A percentile compares a stretch with the other conserved stretches of the same genome.
Evolutionary conservation across 64 coral and sea anemone genomes (phyloP).

Genomic region (Platygyra sinensis): DNA sequence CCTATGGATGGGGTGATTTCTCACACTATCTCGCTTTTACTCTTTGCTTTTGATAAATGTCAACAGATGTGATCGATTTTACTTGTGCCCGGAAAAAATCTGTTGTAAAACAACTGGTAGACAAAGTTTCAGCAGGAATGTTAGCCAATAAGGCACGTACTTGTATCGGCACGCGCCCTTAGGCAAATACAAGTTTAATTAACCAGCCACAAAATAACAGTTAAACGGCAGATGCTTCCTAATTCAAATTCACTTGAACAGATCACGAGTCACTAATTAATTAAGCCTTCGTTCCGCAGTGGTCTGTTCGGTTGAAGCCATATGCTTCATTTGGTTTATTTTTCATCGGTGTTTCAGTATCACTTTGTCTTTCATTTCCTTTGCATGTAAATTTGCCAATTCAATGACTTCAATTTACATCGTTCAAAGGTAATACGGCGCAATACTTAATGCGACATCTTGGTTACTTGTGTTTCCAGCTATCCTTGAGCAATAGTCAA

Average conservation of each 20-base stretch:
- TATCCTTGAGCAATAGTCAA: no score
- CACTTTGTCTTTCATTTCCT: no score
- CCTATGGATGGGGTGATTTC: no score
- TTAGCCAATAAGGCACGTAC: neutral
- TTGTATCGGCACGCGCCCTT: neutral
- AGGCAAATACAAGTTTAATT: constrained; percentile 2
- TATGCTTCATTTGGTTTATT: no score
- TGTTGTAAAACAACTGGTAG: neutral
- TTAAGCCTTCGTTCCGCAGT: neutral
- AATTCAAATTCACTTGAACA: neutral
- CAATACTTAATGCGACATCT: no score
- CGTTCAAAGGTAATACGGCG: no score
- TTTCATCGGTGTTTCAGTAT: no score
- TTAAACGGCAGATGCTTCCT: neutral
- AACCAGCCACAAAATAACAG: neutral
- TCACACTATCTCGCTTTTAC: no score
- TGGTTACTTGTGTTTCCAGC: no score
- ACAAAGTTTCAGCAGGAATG: neutral
- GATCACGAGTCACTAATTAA: neutral
- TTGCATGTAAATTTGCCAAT: no score
- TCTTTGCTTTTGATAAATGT: neutral
- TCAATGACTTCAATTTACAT: no score
- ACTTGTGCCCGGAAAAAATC: neutral
- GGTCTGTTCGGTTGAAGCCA: neutral
- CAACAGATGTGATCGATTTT: neutral